Conservation (phyloP, 2,888 invertebrate species). For the Dasysyrphus tricinctus region DNA sequence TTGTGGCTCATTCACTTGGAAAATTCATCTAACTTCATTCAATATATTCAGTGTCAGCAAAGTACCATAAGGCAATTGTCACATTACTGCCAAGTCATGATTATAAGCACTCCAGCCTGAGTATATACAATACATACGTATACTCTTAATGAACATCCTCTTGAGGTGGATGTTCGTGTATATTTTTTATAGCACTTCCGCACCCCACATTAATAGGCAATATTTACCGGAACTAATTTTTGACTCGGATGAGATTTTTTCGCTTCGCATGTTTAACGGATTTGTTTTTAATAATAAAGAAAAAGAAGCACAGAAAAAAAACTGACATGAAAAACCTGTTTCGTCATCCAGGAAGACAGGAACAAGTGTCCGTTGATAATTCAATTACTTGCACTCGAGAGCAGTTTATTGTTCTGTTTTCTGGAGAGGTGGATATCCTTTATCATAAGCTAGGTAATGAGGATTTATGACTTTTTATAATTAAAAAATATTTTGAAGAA, state of each 20-base stretch:
- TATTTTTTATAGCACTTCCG: conserved; percentile 35
- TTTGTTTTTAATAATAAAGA: not conserved
- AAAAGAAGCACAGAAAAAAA: not conserved
- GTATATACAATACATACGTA: too few species aligned
- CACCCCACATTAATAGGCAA: conserved; percentile 51
- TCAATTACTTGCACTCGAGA: conserved; percentile 79
- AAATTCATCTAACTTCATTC: conserved; percentile 79
- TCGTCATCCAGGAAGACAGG: conserved; percentile 24
- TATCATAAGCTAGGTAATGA: conserved; percentile 45
- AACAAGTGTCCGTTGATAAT: conserved; percentile 82
- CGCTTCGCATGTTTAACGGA: conserved; percentile 57
- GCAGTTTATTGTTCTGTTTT: conserved; percentile 74
- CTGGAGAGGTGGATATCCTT: conserved; percentile 6
- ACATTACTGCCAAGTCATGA: conserved; percentile 71
- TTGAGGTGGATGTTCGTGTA: conserved; percentile 41
- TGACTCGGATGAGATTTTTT: conserved; percentile 59
- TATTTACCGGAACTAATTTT: conserved; percentile 70
- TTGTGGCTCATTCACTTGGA: conserved; percentile 80
- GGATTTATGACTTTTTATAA: conserved; percentile 61
- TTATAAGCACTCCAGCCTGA: too few species aligned
- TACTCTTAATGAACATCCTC: conserved; percentile 49
- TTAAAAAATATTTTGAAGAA: conserved; percentile 41
- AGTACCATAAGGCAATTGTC: conserved; percentile 59
- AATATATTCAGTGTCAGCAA: conserved; percentile 40
- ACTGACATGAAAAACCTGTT: conserved; percentile 50